These are phyloP conservation scores for human DNA, from an alignment of 2,113 vertebrate species.

Conservation along the genomic window GRCh38 chr3:54873501-54874000, in stretches of 20 bases:
- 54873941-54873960: background rate
- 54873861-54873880: background rate
- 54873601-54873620: rapidly evolving
- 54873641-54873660: background rate
- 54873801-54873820: background rate
- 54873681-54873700: background rate
- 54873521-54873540: background rate
- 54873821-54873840: background rate
- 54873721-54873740: background rate
- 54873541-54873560: background rate
- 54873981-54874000: background rate
- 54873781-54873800: background rate
- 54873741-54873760: background rate
- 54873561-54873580: background rate
- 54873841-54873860: background rate
- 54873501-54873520: background rate
- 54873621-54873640: background rate
- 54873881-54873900: background rate
- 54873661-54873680: background rate
- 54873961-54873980: background rate
- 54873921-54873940: no score
- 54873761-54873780: background rate
- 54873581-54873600: rapidly evolving
- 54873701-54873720: background rate
- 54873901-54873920: background rate